A percentile compares a stretch with the other conserved stretches of the same genome.
These are phyloP conservation scores for Drosophila prosaltans DNA, from an alignment of 1,140 invertebrate genomes.

Conservation along the genomic window DNA sequence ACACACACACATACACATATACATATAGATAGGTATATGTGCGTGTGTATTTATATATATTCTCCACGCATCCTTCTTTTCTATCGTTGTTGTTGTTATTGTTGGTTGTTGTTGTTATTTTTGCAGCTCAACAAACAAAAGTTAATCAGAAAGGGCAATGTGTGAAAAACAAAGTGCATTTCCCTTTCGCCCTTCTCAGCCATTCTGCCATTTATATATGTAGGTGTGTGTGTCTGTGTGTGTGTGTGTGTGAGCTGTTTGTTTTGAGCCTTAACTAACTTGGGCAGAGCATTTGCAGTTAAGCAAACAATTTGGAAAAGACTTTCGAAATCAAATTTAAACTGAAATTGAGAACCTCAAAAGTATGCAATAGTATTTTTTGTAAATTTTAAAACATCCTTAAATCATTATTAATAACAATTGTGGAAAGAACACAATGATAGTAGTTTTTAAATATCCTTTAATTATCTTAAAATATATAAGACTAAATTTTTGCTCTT, in stretches of 20 bases:
- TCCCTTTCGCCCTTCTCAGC: conserved; percentile 20
- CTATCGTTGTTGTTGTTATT: conserved; percentile 25
- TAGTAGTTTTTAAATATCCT: too few relatives aligned
- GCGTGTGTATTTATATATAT: conserved; percentile 41
- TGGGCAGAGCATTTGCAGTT: not conserved
- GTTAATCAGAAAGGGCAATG: conserved; percentile 80
- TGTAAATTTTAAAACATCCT: not conserved
- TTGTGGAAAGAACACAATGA: too few relatives aligned
- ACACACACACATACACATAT: too few relatives aligned
- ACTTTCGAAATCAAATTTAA: too few relatives aligned
- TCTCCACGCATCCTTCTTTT: conserved; percentile 50
- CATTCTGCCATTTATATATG: not conserved
- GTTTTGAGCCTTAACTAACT: conserved; percentile 1
- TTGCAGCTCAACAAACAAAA: conserved; percentile 73
- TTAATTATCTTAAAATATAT: too few relatives aligned
- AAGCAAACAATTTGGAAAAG: too few relatives aligned
- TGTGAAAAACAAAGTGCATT: conserved; percentile 82
- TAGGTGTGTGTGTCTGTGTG: too few relatives aligned
- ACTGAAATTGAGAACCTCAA: not conserved
- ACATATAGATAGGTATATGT: conserved; percentile 8
- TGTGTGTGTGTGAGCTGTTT: not conserved
- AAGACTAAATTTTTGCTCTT: too few relatives aligned
- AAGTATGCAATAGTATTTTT: not conserved
- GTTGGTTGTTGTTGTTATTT: conserved; percentile 58
- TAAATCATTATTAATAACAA: too few relatives aligned